These are phyloP conservation scores for Pteropus rufus DNA, from an alignment of 2,797 vertebrate species.

Conservation along the genomic window DNA sequence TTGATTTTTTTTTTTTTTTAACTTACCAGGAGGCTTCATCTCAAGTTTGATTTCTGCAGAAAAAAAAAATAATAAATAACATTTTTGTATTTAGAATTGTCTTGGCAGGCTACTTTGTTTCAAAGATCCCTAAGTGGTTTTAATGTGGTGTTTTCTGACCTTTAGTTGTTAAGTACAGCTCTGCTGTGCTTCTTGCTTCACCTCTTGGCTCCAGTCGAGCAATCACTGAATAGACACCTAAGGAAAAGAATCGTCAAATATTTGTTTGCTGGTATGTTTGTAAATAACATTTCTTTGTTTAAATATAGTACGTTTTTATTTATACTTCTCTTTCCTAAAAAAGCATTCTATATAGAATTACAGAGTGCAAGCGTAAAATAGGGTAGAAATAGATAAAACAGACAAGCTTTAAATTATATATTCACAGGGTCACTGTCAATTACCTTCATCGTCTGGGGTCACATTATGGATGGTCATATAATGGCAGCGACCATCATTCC, in stretches of 20 bases:
- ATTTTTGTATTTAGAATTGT: slow-evolving; percentile 53
- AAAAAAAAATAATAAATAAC: slow-evolving; percentile 74
- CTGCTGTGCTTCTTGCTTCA: slow-evolving; percentile 98
- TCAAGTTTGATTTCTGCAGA: slow-evolving; percentile 96
- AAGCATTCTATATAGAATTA: background rate
- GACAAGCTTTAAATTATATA: background rate
- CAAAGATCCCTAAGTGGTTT: background rate
- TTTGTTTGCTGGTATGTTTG: background rate
- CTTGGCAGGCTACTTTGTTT: slow-evolving; percentile 9
- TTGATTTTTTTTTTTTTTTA: background rate
- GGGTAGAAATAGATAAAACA: background rate
- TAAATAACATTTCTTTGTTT: background rate
- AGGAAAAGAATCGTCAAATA: background rate
- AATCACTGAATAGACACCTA: slow-evolving; percentile 99
- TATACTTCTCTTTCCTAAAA: background rate
- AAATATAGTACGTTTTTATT: background rate
- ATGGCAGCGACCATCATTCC: slow-evolving; percentile 95
- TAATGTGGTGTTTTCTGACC: slow-evolving; percentile 83
- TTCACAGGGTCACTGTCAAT: slow-evolving; percentile 45
- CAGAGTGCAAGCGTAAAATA: background rate
- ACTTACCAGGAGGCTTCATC: slow-evolving; percentile 92
- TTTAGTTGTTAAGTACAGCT: slow-evolving; percentile 97
- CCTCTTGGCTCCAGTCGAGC: slow-evolving; percentile 97
- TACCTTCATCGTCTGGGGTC: slow-evolving; percentile 97
- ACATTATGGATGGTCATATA: slow-evolving; percentile 99